These are phyloP conservation scores for Eurystomus glaucurus DNA, from an alignment of 2,797 vertebrate genomes.

Conservation along the genomic window DNA sequence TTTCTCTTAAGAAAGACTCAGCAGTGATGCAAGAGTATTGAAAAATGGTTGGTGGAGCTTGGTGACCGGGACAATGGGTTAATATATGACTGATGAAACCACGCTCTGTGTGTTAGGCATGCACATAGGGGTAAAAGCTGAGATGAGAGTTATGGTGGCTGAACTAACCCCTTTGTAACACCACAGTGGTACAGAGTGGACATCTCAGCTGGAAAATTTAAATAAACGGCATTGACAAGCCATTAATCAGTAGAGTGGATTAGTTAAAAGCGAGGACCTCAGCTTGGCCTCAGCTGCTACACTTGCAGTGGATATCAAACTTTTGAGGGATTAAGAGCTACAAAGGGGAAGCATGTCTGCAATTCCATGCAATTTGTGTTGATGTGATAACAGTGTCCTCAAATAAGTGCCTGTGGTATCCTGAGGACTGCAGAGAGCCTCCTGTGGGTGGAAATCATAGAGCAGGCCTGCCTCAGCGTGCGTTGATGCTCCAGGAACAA, in stretches of 20 bases:
- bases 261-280: neutral
- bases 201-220: neutral
- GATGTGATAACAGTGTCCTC: neutral
- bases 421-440: neutral
- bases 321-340: neutral
- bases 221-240: neutral
- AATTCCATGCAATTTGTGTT: neutral
- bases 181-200: neutral
- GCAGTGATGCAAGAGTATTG: neutral
- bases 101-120: neutral
- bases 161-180: neutral
- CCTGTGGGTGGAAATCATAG: neutral
- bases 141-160: neutral
- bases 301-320: neutral
- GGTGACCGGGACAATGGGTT: neutral
- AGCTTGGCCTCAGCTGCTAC: neutral
- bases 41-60: neutral
- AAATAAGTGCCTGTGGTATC: neutral
- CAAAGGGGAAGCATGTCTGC: rapidly evolving
- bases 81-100: neutral
- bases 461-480: neutral
- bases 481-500: neutral
- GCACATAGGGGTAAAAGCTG: neutral
- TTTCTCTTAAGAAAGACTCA: neutral
- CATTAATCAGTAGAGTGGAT: neutral